These are phyloP conservation scores for Tolypeutes matacus DNA, from an alignment of 2,797 vertebrate genomes.

Conservation along the genomic window DNA sequence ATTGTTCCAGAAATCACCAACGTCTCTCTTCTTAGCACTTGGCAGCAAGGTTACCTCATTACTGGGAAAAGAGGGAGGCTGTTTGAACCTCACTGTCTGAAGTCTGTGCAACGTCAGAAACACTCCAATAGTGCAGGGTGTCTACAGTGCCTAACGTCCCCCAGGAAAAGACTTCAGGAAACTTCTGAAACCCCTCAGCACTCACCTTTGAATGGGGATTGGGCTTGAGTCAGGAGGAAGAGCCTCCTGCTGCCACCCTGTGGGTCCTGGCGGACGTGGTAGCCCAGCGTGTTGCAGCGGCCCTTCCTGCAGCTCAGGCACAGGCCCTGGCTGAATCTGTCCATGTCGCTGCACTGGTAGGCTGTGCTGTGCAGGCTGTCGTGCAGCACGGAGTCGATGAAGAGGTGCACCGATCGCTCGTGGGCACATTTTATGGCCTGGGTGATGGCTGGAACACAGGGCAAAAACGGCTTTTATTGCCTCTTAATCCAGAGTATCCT, in stretches of 20 bases:
- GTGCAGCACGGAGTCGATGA: constrained; percentile 95
- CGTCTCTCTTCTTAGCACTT: not conserved
- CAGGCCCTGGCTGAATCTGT: constrained; percentile 92
- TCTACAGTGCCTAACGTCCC: no score
- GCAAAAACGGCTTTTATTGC: not conserved
- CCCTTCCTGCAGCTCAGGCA: constrained; percentile 94
- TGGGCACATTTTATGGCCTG: constrained; percentile 97
- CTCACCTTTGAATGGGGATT: constrained; percentile 95
- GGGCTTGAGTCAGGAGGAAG: constrained; percentile 92
- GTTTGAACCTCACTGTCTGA: not conserved
- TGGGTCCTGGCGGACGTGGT: constrained; percentile 88
- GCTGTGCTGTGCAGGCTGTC: constrained; percentile 91
- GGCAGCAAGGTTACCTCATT: not conserved
- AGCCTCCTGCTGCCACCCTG: constrained; percentile 89
- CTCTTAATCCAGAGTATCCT: not conserved
- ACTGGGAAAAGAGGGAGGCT: not conserved
- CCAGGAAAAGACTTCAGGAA: not conserved
- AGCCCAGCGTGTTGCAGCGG: constrained; percentile 95
- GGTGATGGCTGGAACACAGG: constrained; percentile 86
- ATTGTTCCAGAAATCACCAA: not conserved
- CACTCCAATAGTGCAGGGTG: not conserved
- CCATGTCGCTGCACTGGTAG: constrained; percentile 93
- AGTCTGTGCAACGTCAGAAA: not conserved
- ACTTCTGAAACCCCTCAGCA: not conserved
- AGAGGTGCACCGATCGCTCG: constrained; percentile 95